Evolutionary conservation across 2,113 vertebrate species (phyloP).

Genomic region (Cryptomyrus ogoouensis): DNA sequence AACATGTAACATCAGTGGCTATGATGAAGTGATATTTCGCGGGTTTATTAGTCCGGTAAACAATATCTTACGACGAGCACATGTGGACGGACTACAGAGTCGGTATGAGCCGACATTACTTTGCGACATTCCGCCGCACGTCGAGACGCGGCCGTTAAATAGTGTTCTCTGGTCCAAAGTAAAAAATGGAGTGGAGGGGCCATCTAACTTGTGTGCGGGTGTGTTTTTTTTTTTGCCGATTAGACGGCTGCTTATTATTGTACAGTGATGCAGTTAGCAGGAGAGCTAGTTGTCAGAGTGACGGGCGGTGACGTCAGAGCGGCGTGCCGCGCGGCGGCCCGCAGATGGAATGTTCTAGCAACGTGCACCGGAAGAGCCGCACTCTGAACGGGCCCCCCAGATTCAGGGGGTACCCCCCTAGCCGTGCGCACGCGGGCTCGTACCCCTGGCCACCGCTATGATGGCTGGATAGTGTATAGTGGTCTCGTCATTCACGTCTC

Average conservation of each 20-base stretch:
- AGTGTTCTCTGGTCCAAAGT: background rate
- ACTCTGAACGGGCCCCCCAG: background rate
- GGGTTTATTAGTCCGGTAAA: background rate
- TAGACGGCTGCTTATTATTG: background rate
- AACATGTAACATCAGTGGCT: background rate
- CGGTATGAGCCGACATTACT: background rate
- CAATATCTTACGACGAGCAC: slow-evolving; percentile 2
- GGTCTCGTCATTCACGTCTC: background rate
- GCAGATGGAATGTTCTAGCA: slow-evolving; percentile 58
- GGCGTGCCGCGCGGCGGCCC: background rate
- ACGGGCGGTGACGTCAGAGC: slow-evolving; percentile 4
- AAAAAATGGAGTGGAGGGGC: background rate
- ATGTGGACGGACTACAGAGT: background rate
- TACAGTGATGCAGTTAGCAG: background rate
- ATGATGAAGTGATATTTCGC: background rate
- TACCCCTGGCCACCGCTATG: background rate
- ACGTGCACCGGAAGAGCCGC: slow-evolving; percentile 17
- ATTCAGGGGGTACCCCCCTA: background rate
- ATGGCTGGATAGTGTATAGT: background rate
- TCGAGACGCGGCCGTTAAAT: background rate
- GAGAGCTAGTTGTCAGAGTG: slow-evolving; percentile 1
- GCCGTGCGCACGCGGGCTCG: background rate
- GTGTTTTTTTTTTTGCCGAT: background rate
- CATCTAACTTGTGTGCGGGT: background rate
- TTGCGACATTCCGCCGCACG: background rate